Evolutionary conservation across 2,888 invertebrate species (phyloP), one percentile per base, ranked within the genome.

Genomic region (Euclidia mi): DNA sequence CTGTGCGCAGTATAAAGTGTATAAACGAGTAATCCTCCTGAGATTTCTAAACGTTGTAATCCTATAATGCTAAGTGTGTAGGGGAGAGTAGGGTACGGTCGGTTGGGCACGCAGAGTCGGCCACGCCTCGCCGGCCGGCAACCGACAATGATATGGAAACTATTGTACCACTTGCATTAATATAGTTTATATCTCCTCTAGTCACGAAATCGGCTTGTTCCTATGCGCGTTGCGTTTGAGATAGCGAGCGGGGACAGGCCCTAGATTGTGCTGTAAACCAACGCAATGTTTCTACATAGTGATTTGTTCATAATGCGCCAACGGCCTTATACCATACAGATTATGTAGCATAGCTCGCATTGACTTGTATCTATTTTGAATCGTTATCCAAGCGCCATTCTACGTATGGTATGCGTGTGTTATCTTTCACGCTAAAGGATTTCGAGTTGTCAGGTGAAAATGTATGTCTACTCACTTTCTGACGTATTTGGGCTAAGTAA

Each of bases 121-220:
- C 78, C 84, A 85, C 84, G 89, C 88, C 82, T 86, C 87, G 86
- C 38, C 81, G 81, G 78, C 75, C 65, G 61, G 72, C 76, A 72
- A 56, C 73, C 62, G 69, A 78, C 76, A 79, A 79, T 78, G 75
- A 82, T 80, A 84, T 84, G 80, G 71, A 82, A 82, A 81, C 81
- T 80, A 84, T 85, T 82, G 78, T 85, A 78, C 72, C 71, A 75
- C 71, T 78, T 76, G 71, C 76, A 74, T 74, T 75, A 71, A 78
- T 69, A 72, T 71, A 69, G 50, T 65, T 71, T 70, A 77, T 71
- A 79, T 78, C 71, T 73, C 65, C 53, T 59, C 50, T 32, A 79
- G 81, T 80, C 81, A 82, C 78, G 76, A 81, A 78, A 79, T 74
- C 62, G 41, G 44, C 59, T 65, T 59, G 69, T 66, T 68, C 49